Evolutionary conservation across 2,888 invertebrate species (phyloP), one percentile per base, ranked within the genome.

Genomic region (Cremastobaeus sp.): DNA sequence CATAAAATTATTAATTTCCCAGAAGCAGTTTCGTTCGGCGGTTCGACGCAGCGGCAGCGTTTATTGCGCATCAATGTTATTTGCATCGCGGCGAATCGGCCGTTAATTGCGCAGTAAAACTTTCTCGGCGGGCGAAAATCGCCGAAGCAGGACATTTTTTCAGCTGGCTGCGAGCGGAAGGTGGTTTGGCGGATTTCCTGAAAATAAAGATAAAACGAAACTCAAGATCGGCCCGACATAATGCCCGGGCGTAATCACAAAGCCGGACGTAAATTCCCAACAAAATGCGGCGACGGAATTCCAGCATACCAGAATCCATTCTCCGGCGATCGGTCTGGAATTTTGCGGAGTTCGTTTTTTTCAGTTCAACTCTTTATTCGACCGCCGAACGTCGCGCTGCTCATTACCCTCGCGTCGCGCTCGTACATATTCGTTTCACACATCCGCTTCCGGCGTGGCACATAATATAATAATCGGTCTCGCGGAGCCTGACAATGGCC

Each of bases 401-500:
- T 82, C 81, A 81, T 84, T 84, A 84, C 80, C 81, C 80, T 64
- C 71, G 50, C 70, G 68, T 65, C 68, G 72, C 74, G 72, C 66
- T 73, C 78, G 74, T 72, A 72, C 75, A 77, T 77, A 79, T 83
- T 82, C 80, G 81, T 81, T 85, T 86, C 86, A 86, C 87, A 84
- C 86, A 87, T 87, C 87, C 87, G 86, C 77, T 87, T 87, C 87
- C 87, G 87, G 84, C 79, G 77, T 76, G 76, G 74, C 59, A n/a
- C n/a, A 79, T 81, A 83, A 84, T 80, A 83, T 81, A 85, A 86
- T 84, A 86, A 86, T 85, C 83, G 82, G 77, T 77, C 79, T 76
- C 78, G 77, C 76, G 77, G 75, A 14, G 45, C 18, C 60, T 37
- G 39, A 85, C 85, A 85, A 85, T 85, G 79, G 73, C 74, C 64